phyloP scores from a whole-genome alignment of 2,797 vertebrate species.

The Myotis findleyi region DNA sequence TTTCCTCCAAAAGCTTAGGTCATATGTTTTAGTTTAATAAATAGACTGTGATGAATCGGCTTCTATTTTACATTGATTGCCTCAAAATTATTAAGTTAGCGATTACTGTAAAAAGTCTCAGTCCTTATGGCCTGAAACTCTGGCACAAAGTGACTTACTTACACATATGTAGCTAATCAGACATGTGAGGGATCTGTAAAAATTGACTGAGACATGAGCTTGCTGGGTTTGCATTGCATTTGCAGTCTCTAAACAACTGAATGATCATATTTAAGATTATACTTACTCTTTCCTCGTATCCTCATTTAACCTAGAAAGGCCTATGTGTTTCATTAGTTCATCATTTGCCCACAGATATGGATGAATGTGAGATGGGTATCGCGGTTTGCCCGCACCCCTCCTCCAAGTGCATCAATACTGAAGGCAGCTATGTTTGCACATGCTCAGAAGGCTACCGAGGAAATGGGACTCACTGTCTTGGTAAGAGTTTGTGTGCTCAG shows the following conservation, averaged over 20 bases:
- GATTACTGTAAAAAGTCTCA: background rate
- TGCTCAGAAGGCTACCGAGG: conserved; percentile 88
- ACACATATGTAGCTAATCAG: background rate
- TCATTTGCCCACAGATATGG: conserved; percentile 83
- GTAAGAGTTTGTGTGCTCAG: conserved; percentile 54
- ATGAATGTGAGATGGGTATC: conserved; percentile 82
- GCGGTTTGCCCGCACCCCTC: conserved; percentile 78
- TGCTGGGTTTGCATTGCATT: background rate
- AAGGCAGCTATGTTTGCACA: conserved; percentile 87
- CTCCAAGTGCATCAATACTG: conserved; percentile 86
- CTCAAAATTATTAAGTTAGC: conserved; percentile 14
- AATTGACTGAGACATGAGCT: background rate
- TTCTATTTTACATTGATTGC: background rate
- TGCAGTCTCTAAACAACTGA: background rate
- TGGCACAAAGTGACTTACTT: background rate
- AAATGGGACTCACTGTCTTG: conserved; percentile 87
- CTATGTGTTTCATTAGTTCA: background rate
- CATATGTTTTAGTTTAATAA: background rate
- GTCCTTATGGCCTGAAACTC: background rate
- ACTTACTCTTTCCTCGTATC: background rate
- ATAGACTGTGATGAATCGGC: background rate
- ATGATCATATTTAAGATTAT: rapidly evolving
- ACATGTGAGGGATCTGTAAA: background rate
- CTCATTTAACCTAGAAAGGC: background rate
- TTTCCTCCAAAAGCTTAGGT: background rate